Percentiles rank a stretch among this genome's conserved stretches.
These are phyloP conservation scores for Oncorhynchus clarkii DNA, from an alignment of 2,113 vertebrate genomes.

Conservation along the genomic window DNA sequence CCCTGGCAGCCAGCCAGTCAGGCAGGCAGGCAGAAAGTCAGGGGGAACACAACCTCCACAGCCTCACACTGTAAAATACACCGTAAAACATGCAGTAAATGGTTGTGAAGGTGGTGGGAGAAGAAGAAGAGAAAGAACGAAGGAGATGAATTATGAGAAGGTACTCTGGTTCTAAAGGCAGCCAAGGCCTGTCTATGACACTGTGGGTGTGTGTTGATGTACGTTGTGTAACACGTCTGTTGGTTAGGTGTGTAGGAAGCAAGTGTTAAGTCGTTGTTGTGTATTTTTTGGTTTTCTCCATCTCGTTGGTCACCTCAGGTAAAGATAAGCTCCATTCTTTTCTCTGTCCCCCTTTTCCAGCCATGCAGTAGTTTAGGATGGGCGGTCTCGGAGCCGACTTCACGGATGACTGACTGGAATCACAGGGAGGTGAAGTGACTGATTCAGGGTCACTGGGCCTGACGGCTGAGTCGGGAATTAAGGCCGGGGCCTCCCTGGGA, in stretches of 20 bases:
- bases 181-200: neutral
- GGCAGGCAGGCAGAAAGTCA: neutral
- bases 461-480: constrained; percentile 59
- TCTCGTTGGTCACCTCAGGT: neutral
- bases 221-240: neutral
- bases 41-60: neutral
- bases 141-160: neutral
- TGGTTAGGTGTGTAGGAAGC: neutral
- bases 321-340: constrained; percentile 21
- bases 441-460: constrained; percentile 72
- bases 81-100: neutral
- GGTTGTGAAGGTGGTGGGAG: neutral
- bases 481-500: constrained; percentile 61
- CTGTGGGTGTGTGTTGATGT: neutral
- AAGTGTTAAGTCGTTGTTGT: neutral
- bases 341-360: constrained; percentile 16
- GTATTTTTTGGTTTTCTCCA: neutral
- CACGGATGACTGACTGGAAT: constrained; percentile 68
- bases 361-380: constrained; percentile 28
- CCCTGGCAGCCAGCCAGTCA: neutral
- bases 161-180: neutral
- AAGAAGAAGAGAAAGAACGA: neutral
- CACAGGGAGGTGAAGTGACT: constrained; percentile 66
- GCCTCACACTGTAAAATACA: neutral
- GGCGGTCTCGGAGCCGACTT: constrained; percentile 58